Evolutionary conservation across 2,888 invertebrate genomes (phyloP).

Genomic region (Trachelus stipa): DNA sequence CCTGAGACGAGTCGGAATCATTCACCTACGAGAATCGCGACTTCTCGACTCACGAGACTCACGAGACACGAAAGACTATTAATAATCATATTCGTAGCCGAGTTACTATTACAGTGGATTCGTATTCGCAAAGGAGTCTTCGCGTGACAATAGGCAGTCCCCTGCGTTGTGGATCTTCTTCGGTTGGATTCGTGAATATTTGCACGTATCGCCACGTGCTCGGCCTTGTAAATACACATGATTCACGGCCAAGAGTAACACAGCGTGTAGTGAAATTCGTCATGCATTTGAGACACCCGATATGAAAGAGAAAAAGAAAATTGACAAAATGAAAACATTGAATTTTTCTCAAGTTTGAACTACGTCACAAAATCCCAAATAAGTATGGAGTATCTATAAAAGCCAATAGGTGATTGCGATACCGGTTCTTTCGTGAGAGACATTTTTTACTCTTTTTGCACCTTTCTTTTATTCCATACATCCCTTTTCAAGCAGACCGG

Average conservation of each 20-base stretch:
- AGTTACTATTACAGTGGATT: background rate
- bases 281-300: background rate
- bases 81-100: background rate
- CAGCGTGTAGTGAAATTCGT: background rate
- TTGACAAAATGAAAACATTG: background rate
- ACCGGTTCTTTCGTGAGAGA: background rate
- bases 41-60: no score
- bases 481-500: background rate
- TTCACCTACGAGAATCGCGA: background rate
- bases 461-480: background rate
- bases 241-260: background rate
- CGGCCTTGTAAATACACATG: conserved; percentile 17
- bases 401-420: background rate
- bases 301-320: background rate
- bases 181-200: conserved; percentile 16
- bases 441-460: background rate
- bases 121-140: background rate
- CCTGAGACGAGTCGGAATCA: background rate
- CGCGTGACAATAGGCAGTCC: background rate
- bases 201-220: conserved; percentile 22
- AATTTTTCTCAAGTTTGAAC: background rate
- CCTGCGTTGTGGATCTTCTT: background rate
- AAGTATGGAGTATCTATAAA: background rate
- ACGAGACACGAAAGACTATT: background rate
- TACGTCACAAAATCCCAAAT: background rate